Base-by-base conservation (phyloP, 1,140 invertebrate species). In the Hyles vespertilio region DNA sequence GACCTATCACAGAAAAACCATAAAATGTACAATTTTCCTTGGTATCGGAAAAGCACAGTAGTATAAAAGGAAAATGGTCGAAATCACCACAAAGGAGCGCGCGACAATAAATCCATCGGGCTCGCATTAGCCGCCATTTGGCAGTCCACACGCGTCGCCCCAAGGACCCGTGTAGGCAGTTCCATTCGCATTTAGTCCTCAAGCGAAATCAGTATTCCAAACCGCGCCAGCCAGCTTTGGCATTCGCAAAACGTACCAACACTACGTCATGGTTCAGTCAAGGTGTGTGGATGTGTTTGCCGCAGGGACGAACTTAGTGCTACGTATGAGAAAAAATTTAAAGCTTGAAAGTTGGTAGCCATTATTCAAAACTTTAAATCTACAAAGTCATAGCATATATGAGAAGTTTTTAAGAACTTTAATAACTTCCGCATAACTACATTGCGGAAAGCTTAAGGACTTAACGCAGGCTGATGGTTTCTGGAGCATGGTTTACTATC, bases 211-310 rank as follows among this genome's bases (percentile, higher is more conserved):
- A 56, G 65, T 74, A 74, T 71, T 56, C 71, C 44, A 46, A 3
- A 43, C 59, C 58, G 51, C 47, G 56, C 33, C 32, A 46, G 45
- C n/a, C 36, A 22, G 36, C 36, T 50, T 72, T 61, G 61, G 64
- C 59, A 74, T 69, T 67, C 72, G 65, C 65, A 33, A 62, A 61
- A 66, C 72, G 72, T 72, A 68, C 50, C 48, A 11, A 51, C 69
- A 65, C 72, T 75, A 75, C 72, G 72, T 72, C 70, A 75, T 69
- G 64, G 61, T 63, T 66, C 53, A 61, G 67, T 58, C 58, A 53
- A 72, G 65, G 63, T 68, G 69, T 64, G 63, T 61, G 60, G 55
- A 60, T 63, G 59, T 43, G 43, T 53, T 55, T 43, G 34, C 2
- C 10, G 9, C 64, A 68, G 65, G 63, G 61, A 8, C 45, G 69